Evolutionary conservation across 2,797 vertebrate species (phyloP), one percentile per base, ranked within the genome.

Genomic region (Bradypodion ventrale): DNA sequence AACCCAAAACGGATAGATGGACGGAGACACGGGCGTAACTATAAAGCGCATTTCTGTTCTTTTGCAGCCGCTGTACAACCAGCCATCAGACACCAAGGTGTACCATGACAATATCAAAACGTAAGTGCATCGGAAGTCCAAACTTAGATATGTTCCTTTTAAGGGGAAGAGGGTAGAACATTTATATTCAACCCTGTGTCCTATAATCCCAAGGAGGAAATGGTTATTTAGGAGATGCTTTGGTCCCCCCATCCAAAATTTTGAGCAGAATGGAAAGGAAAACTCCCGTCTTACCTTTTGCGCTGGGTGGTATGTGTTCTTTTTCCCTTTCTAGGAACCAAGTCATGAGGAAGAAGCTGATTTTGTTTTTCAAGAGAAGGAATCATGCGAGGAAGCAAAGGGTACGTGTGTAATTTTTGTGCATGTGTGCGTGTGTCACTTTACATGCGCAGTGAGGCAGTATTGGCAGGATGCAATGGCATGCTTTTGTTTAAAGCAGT

Each of bases 61-160:
- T 90, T 92, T 93, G 52, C 88, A 99, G 99, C 99, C 99, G 25
- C 96, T 99, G 78, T 99, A 99, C 93, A 99, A 99, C 96, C 98
- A 99, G 82, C 99, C 99, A 0, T 99, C 99, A 6, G 99, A 99
- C 94, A 99, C 98, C 80, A 99, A 99, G 93, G 98, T 99, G 83
- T 99, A 99, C 95, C 99, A 99, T 91, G 98, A 99, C 93, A 99
- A 99, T 97, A 99, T 99, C 94, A 99, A 99, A 95, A 99, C 98
- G 99, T 99, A 95, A 99, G 76, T 70, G 21, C 9, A 8, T 52
- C 49, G 2, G 8, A 13, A 13, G 49, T 9, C 9, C 9, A 15
- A 52, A 7, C 49, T 52, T 9, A 49, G 49, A 15, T 1, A 1
- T 15, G 1, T 52, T 52, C 49, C 49, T 15, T n/a, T n/a, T n/a